Conservation (phyloP, 2,113 vertebrate genomes). For the Anarhynchus alexandrinus region DNA sequence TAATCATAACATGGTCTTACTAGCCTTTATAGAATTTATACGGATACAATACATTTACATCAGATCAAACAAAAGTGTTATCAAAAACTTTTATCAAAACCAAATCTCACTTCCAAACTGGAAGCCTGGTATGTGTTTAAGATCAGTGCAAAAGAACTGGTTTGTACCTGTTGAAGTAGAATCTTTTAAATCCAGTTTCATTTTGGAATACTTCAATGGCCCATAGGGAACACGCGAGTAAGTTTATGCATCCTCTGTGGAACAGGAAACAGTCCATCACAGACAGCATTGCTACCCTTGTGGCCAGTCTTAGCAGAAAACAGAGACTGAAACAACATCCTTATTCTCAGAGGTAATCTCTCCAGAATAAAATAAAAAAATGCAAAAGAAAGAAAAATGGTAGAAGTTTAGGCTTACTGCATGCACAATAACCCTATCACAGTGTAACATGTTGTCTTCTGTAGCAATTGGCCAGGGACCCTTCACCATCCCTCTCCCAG, state of each 20-base stretch:
- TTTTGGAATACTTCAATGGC: not conserved
- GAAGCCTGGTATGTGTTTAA: not conserved
- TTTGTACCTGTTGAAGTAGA: not conserved
- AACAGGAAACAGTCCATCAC: not conserved
- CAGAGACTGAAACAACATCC: not conserved
- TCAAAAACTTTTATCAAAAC: not conserved
- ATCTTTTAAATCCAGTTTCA: not conserved
- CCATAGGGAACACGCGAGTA: not conserved
- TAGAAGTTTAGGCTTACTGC: not conserved
- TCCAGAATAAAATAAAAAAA: not conserved
- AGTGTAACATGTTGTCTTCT: not conserved
- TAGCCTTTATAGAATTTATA: not conserved
- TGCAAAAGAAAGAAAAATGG: not conserved
- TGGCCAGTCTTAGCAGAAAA: not conserved
- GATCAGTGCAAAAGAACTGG: not conserved
- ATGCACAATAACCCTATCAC: not conserved
- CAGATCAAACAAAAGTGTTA: not conserved
- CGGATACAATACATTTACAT: not conserved
- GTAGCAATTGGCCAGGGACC: not conserved
- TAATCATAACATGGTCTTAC: not conserved
- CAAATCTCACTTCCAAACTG: not conserved
- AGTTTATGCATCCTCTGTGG: not conserved
- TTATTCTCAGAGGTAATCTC: not conserved
- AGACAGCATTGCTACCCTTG: not conserved
- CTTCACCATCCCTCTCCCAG: not conserved